Evolutionary conservation across 1,140 invertebrate genomes (phyloP), one percentile per base, ranked within the genome.

Genomic region (Asobara japonica): DNA sequence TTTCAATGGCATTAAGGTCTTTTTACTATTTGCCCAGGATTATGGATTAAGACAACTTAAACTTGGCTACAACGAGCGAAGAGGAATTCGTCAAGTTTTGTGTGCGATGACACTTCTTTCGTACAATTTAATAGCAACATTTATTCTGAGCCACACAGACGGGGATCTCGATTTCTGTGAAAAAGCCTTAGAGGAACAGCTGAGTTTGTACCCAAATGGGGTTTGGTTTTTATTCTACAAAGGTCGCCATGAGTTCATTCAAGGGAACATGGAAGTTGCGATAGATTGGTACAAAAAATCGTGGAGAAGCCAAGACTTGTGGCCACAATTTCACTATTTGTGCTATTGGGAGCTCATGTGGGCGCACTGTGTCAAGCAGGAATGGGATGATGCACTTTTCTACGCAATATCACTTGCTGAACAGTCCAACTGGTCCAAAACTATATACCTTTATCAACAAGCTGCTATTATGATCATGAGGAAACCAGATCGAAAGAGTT

Each of bases 321-420:
- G 97, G 95, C 91, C 93, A 3, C 97, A 98, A 81, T 97, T 98
- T 84, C 96, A 98, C 86, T 96, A 98, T 84, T 83, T 98, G 0
- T 97, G 96, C 83, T 98, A 93, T 84, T 99, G 97, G 97, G 97
- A 99, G 86, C 88, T 98, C 22, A 92, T 97, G 88, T 98, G 96
- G 96, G 91, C 94, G 7, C 90, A 96, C 80, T 91, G 92, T 74
- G 78, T 91, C n/a, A 83, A 89, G 70, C 85, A 87, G 36, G 86
- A 93, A 60, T 96, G 94, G 94, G 86, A 90, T 51, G 87, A 93
- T 78, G 93, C 95, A 7, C 86, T 91, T 36, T 86, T 90, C 27
- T 96, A 93, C 86, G 93, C 95, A 0, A 89, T 90, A 25, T 89
- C 89, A 56, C 86, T 98, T 16, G 86, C 93, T 4, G 88, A 92